phyloP scores from a whole-genome alignment of 2,888 invertebrate species.

The Nycteola revayana region DNA sequence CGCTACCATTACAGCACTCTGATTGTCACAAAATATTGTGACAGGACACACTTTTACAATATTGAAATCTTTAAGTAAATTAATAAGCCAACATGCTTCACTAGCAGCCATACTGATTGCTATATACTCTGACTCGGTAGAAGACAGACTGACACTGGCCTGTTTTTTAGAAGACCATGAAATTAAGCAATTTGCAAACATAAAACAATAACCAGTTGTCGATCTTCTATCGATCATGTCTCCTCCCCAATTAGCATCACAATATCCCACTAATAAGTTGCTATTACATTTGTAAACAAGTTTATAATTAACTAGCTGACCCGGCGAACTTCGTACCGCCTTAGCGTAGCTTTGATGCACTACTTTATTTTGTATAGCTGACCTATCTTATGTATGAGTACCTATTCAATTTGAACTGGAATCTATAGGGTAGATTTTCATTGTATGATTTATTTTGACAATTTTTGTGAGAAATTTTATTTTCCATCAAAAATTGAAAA shows the following conservation, averaged over 20 bases:
- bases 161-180: slow-evolving; percentile 29
- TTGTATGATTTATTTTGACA: too few species aligned
- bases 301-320: slow-evolving; percentile 3
- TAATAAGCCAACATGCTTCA: slow-evolving; percentile 14
- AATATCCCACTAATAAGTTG: too few species aligned
- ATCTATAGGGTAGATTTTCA: too few species aligned
- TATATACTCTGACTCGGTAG: slow-evolving; percentile 31
- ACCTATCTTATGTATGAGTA: slow-evolving; percentile 16
- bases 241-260: too few species aligned
- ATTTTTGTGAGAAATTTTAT: too few species aligned
- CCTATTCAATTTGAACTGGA: slow-evolving; percentile 15
- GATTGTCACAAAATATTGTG: slow-evolving; percentile 13
- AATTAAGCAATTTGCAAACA: too few species aligned
- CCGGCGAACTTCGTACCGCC: slow-evolving; percentile 13
- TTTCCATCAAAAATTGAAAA: too few species aligned
- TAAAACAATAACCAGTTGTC: too few species aligned
- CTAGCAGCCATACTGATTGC: slow-evolving; percentile 23
- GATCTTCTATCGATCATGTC: too few species aligned
- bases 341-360: slow-evolving; percentile 5
- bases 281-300: too few species aligned
- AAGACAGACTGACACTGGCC: slow-evolving; percentile 27
- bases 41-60: slow-evolving; percentile 10
- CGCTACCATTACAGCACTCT: slow-evolving; percentile 18
- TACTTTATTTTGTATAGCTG: slow-evolving; percentile 15
- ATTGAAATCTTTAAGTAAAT: slow-evolving; percentile 4